Evolutionary conservation across 2,113 vertebrate genomes (phyloP).

Genomic region (Rostratula benghalensis): DNA sequence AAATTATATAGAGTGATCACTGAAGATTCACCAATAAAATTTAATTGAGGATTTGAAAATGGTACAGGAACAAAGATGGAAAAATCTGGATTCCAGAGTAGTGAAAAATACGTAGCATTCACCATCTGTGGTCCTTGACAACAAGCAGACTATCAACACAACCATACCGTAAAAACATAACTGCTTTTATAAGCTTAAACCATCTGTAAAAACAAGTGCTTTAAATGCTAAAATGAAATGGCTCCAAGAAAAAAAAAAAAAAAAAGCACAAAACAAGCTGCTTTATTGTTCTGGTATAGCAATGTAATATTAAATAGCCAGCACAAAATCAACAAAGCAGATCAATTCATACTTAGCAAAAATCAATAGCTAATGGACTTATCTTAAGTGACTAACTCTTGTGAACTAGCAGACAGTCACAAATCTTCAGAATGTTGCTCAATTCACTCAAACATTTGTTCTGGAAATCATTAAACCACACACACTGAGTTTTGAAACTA

Average conservation of each 20-base stretch:
- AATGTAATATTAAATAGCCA: not conserved
- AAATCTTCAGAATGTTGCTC: not conserved
- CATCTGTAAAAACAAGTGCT: conserved; percentile 33
- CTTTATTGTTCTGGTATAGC: not conserved
- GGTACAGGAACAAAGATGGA: not conserved
- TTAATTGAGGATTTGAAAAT: not conserved
- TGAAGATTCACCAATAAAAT: not conserved
- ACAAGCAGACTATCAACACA: conserved; percentile 43
- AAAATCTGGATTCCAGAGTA: conserved; percentile 13
- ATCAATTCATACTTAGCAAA: not conserved
- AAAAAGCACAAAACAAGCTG: not conserved
- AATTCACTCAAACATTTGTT: not conserved
- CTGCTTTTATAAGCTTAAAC: conserved; percentile 40
- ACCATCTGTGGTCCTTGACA: conserved; percentile 41
- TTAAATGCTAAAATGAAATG: conserved; percentile 21
- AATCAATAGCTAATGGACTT: not conserved
- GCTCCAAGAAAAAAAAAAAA: not conserved
- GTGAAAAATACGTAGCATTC: conserved; percentile 6
- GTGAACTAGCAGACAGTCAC: not conserved
- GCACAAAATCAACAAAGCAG: conserved; percentile 17
- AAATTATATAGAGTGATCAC: not conserved
- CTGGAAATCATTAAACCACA: not conserved
- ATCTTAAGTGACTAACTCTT: not conserved
- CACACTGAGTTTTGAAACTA: not conserved
- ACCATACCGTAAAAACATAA: conserved; percentile 28